These are phyloP conservation scores for Ostrea edulis DNA, from an alignment of 1,140 invertebrate genomes.

Conservation along the genomic window DNA sequence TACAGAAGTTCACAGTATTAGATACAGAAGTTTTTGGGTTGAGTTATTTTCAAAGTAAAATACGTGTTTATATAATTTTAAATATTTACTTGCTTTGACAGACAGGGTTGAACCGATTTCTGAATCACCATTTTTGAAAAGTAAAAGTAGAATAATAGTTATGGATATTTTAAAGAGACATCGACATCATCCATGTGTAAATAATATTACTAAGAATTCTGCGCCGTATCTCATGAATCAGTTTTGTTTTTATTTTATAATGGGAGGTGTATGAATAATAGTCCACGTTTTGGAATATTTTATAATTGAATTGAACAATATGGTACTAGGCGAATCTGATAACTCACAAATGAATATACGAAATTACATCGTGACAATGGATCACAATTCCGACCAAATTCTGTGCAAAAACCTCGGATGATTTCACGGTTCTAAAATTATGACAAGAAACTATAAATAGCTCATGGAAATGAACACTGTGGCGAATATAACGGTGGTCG, in stretches of 20 bases:
- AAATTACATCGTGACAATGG: conserved; percentile 5
- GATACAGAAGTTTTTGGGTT: too few relatives aligned
- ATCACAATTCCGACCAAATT: conserved; percentile 21
- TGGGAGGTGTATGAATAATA: not conserved
- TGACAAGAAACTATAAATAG: conserved; percentile 15
- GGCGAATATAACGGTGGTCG: conserved; percentile 7
- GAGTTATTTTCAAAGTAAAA: too few relatives aligned
- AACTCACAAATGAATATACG: too few relatives aligned
- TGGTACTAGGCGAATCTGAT: not conserved
- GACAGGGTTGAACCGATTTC: too few relatives aligned
- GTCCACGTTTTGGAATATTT: not conserved
- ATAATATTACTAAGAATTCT: too few relatives aligned
- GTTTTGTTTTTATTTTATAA: not conserved
- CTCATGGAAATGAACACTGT: conserved; percentile 26
- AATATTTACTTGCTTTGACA: too few relatives aligned
- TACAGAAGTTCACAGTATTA: too few relatives aligned
- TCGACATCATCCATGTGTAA: too few relatives aligned
- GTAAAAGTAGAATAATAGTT: too few relatives aligned
- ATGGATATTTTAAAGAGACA: too few relatives aligned
- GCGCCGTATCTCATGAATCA: not conserved
- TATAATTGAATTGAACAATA: not conserved
- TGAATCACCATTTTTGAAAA: too few relatives aligned
- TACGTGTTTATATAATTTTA: too few relatives aligned
- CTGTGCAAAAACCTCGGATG: not conserved
- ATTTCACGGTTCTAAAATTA: not conserved